Base-by-base conservation (phyloP, 2,888 invertebrate species). In the Luffia ferchaultella region DNA sequence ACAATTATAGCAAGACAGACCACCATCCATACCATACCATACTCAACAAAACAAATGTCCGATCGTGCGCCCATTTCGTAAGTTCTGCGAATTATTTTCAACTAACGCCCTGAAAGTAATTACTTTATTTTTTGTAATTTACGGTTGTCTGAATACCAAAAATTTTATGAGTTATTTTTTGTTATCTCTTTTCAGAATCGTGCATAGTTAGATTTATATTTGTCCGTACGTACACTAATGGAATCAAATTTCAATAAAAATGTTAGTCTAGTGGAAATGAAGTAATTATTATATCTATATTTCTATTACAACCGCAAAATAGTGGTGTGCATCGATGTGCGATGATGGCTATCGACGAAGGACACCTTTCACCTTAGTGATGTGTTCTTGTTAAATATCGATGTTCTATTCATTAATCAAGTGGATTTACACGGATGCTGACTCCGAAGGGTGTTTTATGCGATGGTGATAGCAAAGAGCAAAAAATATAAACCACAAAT, bases 401-500 rank as follows among this genome's bases (percentile, higher is more conserved):
- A 86, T 74, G 88, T 77, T 68, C 65, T 67, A 62, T 69, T 73
- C 68, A 70, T 69, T 64, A 64, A 59, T 58, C 59, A 57, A 62
- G 60, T 62, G 63, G 64, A 70, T 70, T 67, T 67, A 70, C 70
- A 68, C 77, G 77, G 65, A 78, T 76, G 77, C 66, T 73, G 68
- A 73, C 69, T 73, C 63, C 16, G 65, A 65, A 67, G 68, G 69
- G 68, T 64, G 62, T 65, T 66, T 66, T 76, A 85, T 88, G 89
- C 87, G 85, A 90, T 90, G 90, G 90, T 90, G 89, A 89, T 90
- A 86, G 89, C 89, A 77, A 80, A 78, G 74, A 78, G 67, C 67
- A 78, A 73, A 61, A 79, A 74, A 73, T 58, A 70, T 57, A 78
- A 74, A 67, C 69, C 72, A 63, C 66, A 64, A 60, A 73, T 76